These are phyloP conservation scores for Oscheius myriophilus DNA, from an alignment of 2,888 invertebrate genomes.

Conservation along the genomic window DNA sequence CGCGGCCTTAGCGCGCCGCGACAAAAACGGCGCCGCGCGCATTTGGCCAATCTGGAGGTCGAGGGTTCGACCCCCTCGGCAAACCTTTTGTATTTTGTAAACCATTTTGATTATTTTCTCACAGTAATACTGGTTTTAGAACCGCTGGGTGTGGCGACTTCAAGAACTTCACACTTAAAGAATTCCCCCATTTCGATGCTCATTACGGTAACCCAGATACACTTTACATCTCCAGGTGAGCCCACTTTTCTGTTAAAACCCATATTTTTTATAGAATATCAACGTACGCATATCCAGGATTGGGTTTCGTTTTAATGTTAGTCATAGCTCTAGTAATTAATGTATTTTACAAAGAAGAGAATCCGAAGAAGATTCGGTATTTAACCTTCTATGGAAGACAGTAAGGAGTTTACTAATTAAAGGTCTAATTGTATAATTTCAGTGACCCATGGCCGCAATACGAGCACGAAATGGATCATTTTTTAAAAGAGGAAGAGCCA, in stretches of 20 bases:
- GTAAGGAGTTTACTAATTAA: constrained; percentile 37
- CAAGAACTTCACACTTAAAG: constrained; percentile 40
- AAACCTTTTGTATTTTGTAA: no score
- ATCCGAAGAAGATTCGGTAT: constrained; percentile 50
- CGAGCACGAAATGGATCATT: constrained; percentile 38
- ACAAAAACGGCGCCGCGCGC: no score
- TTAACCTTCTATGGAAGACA: constrained; percentile 57
- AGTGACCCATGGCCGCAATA: constrained; percentile 48
- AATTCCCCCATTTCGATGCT: constrained; percentile 42
- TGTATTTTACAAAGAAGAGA: constrained; percentile 45
- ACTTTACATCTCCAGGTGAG: constrained; percentile 37
- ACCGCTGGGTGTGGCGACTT: constrained; percentile 29
- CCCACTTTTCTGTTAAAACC: not conserved
- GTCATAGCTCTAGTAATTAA: constrained; percentile 47
- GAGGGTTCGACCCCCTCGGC: no score
- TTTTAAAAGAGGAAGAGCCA: constrained; percentile 28
- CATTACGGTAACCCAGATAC: constrained; percentile 52
- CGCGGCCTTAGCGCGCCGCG: no score
- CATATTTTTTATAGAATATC: constrained; percentile 47
- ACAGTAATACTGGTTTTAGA: no score
- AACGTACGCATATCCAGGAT: constrained; percentile 56
- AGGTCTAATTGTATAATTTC: constrained; percentile 20
- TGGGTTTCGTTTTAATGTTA: constrained; percentile 60
- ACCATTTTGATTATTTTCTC: no score
- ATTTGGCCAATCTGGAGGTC: no score